Conservation (phyloP, 2,888 invertebrate genomes). For the Anthrax anthrax region DNA sequence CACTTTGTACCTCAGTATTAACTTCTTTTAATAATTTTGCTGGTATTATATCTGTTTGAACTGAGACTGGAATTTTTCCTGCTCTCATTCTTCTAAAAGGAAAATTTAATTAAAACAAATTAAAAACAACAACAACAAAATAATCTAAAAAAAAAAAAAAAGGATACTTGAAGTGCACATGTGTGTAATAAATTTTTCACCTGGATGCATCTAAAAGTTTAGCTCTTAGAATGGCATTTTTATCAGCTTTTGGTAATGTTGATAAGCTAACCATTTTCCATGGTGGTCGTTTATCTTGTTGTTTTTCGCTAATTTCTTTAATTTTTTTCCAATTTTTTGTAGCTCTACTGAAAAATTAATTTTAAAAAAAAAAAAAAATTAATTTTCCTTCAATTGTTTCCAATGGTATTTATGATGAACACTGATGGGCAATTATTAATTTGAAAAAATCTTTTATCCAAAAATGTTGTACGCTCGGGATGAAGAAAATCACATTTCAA, state of each 20-base stretch:
- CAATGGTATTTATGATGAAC: too few relatives aligned
- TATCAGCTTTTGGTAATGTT: conserved; percentile 28
- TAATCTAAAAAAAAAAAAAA: background rate
- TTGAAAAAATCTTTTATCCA: too few relatives aligned
- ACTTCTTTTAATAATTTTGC: conserved; percentile 27
- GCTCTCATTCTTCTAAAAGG: conserved; percentile 25
- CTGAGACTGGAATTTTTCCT: conserved; percentile 22
- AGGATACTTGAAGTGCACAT: too few relatives aligned
- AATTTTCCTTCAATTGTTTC: too few relatives aligned
- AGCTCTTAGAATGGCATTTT: conserved; percentile 29
- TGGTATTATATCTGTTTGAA: conserved; percentile 27
- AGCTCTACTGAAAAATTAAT: conserved; percentile 16
- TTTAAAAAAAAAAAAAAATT: too few relatives aligned
- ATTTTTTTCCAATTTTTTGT: conserved; percentile 28
- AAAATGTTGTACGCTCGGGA: too few relatives aligned
- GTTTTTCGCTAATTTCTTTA: conserved; percentile 21
- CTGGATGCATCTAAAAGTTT: conserved; percentile 32
- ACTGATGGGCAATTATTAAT: too few relatives aligned
- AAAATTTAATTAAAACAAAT: background rate
- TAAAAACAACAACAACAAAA: background rate
- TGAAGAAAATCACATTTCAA: too few relatives aligned
- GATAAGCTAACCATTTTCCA: conserved; percentile 31
- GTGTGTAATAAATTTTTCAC: conserved; percentile 16
- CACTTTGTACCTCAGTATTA: conserved; percentile 22
- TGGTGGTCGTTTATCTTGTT: conserved; percentile 30